Percentiles rank a stretch among this genome's conserved stretches.
phyloP scores from a whole-genome alignment of 2,113 vertebrate genomes.

The Bambusicola thoracicus region DNA sequence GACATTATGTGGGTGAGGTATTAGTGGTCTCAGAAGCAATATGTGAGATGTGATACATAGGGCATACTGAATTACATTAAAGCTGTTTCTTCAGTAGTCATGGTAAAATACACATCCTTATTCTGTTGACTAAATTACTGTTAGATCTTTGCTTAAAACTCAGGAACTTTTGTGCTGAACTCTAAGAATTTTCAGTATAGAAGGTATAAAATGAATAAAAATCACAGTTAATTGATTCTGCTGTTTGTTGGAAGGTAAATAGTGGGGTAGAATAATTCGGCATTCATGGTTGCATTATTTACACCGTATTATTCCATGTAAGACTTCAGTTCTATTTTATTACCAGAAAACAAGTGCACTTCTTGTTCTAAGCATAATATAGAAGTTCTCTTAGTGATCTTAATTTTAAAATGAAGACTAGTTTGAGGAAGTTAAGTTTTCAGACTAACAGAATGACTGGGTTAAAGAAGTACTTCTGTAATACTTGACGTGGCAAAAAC shows the following conservation, averaged over 20 bases:
- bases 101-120: not conserved
- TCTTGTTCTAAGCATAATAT: not conserved
- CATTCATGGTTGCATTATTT: not conserved
- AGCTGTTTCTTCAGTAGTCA: not conserved
- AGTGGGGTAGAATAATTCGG: not conserved
- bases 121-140: not conserved
- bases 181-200: not conserved
- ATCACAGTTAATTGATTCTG: not conserved
- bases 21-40: not conserved
- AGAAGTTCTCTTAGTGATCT: not conserved
- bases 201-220: not conserved
- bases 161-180: not conserved
- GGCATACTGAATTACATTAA: not conserved
- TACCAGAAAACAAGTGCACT: not conserved
- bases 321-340: not conserved
- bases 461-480: slow-evolving; percentile 16
- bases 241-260: not conserved
- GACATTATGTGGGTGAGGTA: not conserved
- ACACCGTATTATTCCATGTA: not conserved
- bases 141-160: not conserved
- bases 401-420: not conserved
- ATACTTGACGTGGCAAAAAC: not conserved
- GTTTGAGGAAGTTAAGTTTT: not conserved
- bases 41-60: not conserved
- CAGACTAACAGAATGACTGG: not conserved